These are phyloP conservation scores for Pantherophis vulpinus DNA, from an alignment of 2,797 vertebrate genomes.

Conservation along the genomic window DNA sequence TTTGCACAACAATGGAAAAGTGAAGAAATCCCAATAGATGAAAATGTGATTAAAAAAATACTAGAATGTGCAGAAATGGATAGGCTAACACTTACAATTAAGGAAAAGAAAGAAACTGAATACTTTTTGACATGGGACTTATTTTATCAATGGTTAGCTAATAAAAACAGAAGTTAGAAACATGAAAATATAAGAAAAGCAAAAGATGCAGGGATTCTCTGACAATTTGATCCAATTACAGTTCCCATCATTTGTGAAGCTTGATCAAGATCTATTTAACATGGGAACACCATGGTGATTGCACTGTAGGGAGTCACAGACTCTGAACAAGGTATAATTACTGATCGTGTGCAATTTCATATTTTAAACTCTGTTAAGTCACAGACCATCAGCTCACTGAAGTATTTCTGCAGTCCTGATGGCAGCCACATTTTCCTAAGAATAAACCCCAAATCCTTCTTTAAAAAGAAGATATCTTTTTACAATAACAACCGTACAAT, in stretches of 20 bases:
- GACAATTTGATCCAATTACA: not conserved
- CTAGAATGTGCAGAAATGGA: too few relatives aligned
- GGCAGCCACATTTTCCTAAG: not conserved
- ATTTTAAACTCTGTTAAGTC: not conserved
- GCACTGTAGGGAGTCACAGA: not conserved
- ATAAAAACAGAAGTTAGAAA: too few relatives aligned
- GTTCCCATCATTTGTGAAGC: not conserved
- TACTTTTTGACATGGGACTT: too few relatives aligned
- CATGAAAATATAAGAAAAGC: not conserved
- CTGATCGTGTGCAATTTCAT: not conserved
- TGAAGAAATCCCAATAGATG: too few relatives aligned
- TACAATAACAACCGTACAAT: not conserved
- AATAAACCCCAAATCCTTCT: not conserved
- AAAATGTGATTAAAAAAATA: too few relatives aligned
- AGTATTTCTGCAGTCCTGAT: not conserved
- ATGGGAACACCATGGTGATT: not conserved
- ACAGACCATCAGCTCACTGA: not conserved
- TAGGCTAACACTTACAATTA: too few relatives aligned
- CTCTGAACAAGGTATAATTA: not conserved
- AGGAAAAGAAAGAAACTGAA: too few relatives aligned
- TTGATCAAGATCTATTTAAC: not conserved
- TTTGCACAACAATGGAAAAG: too few relatives aligned
- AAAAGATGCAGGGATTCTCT: not conserved
- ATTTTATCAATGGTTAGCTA: too few relatives aligned
- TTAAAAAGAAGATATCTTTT: not conserved